phyloP scores from a whole-genome alignment of 1,140 invertebrate species.

The Microplitis mediator region DNA sequence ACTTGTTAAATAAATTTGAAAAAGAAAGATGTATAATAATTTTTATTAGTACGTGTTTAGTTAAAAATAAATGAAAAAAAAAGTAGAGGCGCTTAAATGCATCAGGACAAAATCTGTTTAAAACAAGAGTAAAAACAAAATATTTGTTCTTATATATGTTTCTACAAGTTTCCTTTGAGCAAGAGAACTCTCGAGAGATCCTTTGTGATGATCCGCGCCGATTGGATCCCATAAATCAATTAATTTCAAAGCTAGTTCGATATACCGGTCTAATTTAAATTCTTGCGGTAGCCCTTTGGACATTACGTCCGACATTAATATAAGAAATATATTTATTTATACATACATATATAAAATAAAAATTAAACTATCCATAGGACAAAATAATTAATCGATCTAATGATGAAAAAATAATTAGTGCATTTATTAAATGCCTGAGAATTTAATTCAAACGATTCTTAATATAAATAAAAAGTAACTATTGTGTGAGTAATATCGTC shows the following conservation, averaged over 20 bases:
- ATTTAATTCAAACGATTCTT: background rate
- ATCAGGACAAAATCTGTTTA: too few species aligned
- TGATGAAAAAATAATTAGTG: conserved; percentile 1
- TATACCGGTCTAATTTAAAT: conserved; percentile 59
- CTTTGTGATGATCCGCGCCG: conserved; percentile 31
- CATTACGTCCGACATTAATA: conserved; percentile 7
- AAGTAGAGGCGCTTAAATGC: too few species aligned
- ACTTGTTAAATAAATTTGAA: too few species aligned
- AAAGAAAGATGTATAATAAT: too few species aligned
- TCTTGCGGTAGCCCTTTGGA: conserved; percentile 50
- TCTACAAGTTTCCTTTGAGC: background rate
- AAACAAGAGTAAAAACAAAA: too few species aligned
- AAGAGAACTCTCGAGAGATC: background rate
- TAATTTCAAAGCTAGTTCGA: conserved; percentile 59
- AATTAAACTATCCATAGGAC: background rate
- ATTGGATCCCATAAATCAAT: conserved; percentile 57
- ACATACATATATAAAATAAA: background rate
- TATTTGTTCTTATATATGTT: background rate
- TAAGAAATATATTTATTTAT: background rate
- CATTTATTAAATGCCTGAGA: conserved; percentile 23
- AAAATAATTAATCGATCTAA: too few species aligned
- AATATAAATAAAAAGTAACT: background rate
- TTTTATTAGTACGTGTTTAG: too few species aligned
- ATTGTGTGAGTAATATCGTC: background rate
- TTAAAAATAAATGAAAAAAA: too few species aligned